phyloP scores from a whole-genome alignment of 2,797 vertebrate species.

The Dendrocincla tyrannina region DNA sequence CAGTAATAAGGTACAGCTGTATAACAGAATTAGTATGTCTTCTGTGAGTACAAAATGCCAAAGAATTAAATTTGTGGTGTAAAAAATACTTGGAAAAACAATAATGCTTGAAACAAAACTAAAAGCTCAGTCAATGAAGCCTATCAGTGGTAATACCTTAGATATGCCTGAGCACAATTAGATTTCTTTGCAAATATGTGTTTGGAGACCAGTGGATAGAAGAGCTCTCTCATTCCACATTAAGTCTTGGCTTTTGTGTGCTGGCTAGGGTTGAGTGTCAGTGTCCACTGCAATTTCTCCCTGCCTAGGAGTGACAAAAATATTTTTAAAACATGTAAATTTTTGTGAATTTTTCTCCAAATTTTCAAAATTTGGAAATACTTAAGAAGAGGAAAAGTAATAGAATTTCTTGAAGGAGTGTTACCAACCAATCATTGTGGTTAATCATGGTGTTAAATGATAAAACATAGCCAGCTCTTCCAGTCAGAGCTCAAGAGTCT shows the following conservation, averaged over 20 bases:
- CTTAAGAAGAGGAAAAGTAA: background rate
- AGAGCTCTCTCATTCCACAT: background rate
- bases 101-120: background rate
- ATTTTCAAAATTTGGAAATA: background rate
- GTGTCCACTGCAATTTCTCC: background rate
- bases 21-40: background rate
- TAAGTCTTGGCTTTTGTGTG: background rate
- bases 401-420: background rate
- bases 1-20: background rate
- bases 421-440: background rate
- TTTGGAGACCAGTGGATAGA: background rate
- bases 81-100: background rate
- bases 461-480: accelerated
- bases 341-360: background rate
- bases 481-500: accelerated
- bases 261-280: background rate
- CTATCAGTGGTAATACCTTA: background rate
- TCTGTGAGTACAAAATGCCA: background rate
- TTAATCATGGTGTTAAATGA: background rate
- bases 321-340: background rate
- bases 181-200: background rate
- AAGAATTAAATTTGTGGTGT: background rate
- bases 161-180: background rate
- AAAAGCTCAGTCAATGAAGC: background rate
- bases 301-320: background rate